Percentiles rank a stretch among this genome's conserved stretches.
Evolutionary conservation across 2,888 invertebrate genomes (phyloP).

Genomic region (Drosophila demipolita): DNA sequence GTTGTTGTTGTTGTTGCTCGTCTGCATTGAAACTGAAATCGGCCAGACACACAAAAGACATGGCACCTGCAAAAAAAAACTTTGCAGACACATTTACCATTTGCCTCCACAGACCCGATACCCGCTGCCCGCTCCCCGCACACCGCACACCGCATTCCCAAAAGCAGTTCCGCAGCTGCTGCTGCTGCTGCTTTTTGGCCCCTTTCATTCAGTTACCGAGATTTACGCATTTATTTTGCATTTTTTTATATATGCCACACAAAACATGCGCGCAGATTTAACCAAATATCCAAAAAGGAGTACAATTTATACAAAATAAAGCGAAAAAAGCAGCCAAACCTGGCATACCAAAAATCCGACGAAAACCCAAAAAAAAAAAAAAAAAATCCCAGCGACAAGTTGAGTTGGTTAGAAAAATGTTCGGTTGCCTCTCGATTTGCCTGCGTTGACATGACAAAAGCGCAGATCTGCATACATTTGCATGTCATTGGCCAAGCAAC

Average conservation of each 20-base stretch:
- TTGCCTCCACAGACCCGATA: conserved; percentile 18
- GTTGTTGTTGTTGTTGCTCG: conserved; percentile 29
- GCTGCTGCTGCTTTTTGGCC: conserved; percentile 10
- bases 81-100: conserved; percentile 75
- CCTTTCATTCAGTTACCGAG: conserved; percentile 55
- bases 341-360: conserved; percentile 4
- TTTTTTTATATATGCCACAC: conserved; percentile 73
- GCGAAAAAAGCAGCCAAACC: conserved; percentile 3
- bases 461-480: conserved; percentile 84
- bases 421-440: conserved; percentile 75
- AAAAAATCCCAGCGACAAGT: conserved; percentile 53
- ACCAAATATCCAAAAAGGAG: conserved; percentile 65
- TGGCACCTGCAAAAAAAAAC: conserved; percentile 74
- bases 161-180: conserved; percentile 30
- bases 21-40: conserved; percentile 65
- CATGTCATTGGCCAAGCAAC: conserved; percentile 73
- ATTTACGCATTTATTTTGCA: conserved; percentile 82
- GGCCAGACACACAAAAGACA: conserved; percentile 64
- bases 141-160: background rate
- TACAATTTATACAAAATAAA: conserved; percentile 55
- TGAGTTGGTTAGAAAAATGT: conserved; percentile 70
- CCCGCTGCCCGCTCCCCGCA: too few relatives aligned
- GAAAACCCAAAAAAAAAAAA: conserved; percentile 10
- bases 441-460: conserved; percentile 83
- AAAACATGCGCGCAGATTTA: conserved; percentile 78